Base-by-base conservation (phyloP, 1,140 invertebrate species). In the Epicauta chinensis region DNA sequence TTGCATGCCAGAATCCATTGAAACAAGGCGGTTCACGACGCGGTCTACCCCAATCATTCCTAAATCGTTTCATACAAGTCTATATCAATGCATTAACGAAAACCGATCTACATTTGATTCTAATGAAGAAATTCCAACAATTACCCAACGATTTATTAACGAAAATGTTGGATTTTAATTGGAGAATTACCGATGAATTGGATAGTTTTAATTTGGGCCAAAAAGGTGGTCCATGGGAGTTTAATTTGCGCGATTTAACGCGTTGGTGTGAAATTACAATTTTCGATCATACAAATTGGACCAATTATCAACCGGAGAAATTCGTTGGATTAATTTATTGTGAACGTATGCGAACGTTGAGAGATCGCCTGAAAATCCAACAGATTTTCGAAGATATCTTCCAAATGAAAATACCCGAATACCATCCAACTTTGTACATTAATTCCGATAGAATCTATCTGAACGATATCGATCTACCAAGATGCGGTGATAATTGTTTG, bases 1-100 rank as follows among this genome's bases (percentile, higher is more conserved):
- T 99, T 73, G 97, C 88, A 9, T 98, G 95, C 70, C 97, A 99
- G 75, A 99, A 99, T 80, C 97, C 97, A 1, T 73, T 93, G n/a
- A 83, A 82, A 64, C 91, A 99, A 76, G 97, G 97, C 29, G 94
- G 96, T 2, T 93, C 89, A 1, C 78, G 97, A 57, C 86, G 96
- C 71, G 96, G 96, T 7, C 75, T 99, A 37, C 97, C 97, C 0
- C 84, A 91, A 64, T 99, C 96, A 1, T 99, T 99, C 67, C 73
- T 99, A 0, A 99, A 99, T 74, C 81, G 97, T 63, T 99, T 99
- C 65, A 97, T 92, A 14, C 93, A 97, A 79, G 93, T 98, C 1
- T 97, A 89, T 63, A 77, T 98, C 10, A 86, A 93, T 53, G 79
- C 87, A 11, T 73, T 98, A 40, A 81, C 77, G 0, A 76, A 82